A percentile compares a stretch with the other conserved stretches of the same genome.
Conservation (phyloP, 30 jellyfish, hydroid and myxozoan genomes). For the Aurelia aurita region DNA sequence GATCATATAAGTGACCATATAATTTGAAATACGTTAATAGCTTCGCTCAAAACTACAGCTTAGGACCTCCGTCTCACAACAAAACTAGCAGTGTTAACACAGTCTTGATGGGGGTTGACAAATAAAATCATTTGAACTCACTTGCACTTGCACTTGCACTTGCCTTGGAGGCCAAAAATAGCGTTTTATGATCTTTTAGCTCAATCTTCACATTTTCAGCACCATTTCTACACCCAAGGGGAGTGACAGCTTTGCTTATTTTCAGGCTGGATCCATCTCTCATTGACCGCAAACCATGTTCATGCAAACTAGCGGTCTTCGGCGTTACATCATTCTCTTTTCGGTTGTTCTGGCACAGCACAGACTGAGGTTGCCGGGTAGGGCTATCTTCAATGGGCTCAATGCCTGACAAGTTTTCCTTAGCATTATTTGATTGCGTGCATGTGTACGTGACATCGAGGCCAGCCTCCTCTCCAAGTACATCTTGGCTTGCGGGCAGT, state of each 20-base stretch:
- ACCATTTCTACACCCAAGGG: not conserved
- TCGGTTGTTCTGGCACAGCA: slow-evolving; percentile 28
- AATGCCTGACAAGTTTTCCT: slow-evolving; percentile 36
- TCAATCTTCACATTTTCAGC: slow-evolving; percentile 10
- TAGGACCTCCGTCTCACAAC: too few species aligned
- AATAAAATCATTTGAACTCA: too few species aligned
- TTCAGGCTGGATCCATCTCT: slow-evolving; percentile 41
- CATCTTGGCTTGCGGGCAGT: not conserved
- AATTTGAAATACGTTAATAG: too few species aligned
- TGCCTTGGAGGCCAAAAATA: slow-evolving; percentile 19
- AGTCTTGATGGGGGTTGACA: too few species aligned
- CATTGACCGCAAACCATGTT: slow-evolving; percentile 49
- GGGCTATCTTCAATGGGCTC: slow-evolving; percentile 52
- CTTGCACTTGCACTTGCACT: not conserved
- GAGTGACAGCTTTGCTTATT: slow-evolving; percentile 23
- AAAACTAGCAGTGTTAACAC: too few species aligned
- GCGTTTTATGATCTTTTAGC: not conserved
- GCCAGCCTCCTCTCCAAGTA: too few species aligned
- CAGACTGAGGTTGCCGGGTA: slow-evolving; percentile 56
- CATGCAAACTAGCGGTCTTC: slow-evolving; percentile 1
- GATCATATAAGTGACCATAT: too few species aligned
- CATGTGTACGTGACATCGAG: too few species aligned
- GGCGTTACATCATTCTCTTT: not conserved
- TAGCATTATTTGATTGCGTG: too few species aligned
- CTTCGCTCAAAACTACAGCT: too few species aligned